phyloP scores from a whole-genome alignment of 1,140 invertebrate genomes.

The Leptestheria dahalacensis region DNA sequence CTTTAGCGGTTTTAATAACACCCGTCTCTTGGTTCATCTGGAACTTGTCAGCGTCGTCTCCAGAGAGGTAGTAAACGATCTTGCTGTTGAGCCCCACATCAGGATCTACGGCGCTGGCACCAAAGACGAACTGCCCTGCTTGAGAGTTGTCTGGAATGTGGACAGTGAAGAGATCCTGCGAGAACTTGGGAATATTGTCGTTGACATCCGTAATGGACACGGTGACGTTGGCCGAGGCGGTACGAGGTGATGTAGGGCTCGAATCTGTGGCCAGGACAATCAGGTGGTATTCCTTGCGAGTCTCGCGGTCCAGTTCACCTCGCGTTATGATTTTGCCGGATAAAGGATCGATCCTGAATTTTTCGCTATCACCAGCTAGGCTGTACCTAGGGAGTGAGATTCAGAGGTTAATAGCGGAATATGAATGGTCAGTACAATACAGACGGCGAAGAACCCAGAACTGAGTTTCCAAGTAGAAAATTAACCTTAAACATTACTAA shows the following conservation, averaged over 20 bases:
- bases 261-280: conserved; percentile 74
- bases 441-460: too few relatives aligned
- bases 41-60: conserved; percentile 59
- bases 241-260: conserved; percentile 59
- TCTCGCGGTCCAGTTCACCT: conserved; percentile 59
- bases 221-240: conserved; percentile 61
- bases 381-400: conserved; percentile 41
- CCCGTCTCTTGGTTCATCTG: conserved; percentile 59
- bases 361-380: conserved; percentile 46
- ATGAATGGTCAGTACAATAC: too few relatives aligned
- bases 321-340: conserved; percentile 59
- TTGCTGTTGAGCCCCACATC: conserved; percentile 64
- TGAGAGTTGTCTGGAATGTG: conserved; percentile 60
- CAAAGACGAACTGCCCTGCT: conserved; percentile 66
- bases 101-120: conserved; percentile 60
- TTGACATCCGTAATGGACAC: conserved; percentile 67
- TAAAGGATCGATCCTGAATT: conserved; percentile 52
- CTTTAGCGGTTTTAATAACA: conserved; percentile 45
- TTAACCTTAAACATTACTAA: too few relatives aligned
- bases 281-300: conserved; percentile 53
- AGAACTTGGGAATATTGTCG: conserved; percentile 70
- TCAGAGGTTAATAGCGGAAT: not conserved
- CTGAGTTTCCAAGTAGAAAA: too few relatives aligned
- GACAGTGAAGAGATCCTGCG: conserved; percentile 49
- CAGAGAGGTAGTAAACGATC: conserved; percentile 58